Percentiles rank a stretch among this genome's conserved stretches.
Evolutionary conservation across 2,888 invertebrate genomes (phyloP).

Genomic region (Myopa tessellatipennis): DNA sequence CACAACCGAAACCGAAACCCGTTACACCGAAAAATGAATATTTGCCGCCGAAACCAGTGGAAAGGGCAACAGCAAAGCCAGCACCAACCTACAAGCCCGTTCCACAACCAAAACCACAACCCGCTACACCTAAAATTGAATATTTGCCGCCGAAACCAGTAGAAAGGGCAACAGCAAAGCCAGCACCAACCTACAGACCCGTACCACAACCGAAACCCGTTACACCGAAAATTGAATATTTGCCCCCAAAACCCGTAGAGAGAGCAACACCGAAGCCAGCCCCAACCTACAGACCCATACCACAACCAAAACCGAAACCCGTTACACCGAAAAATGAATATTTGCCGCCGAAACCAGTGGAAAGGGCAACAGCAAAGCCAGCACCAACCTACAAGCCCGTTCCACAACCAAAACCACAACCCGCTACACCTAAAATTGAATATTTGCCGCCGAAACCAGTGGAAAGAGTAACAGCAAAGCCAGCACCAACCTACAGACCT

Average conservation of each 20-base stretch:
- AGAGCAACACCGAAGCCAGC: conserved; percentile 37
- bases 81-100: conserved; percentile 36
- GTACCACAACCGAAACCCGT: too few relatives aligned
- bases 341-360: conserved; percentile 38
- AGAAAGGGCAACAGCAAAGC: conserved; percentile 17
- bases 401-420: conserved; percentile 28
- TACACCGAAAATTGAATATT: too few relatives aligned
- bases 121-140: conserved; percentile 30
- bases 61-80: conserved; percentile 32
- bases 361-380: not conserved
- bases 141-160: conserved; percentile 41
- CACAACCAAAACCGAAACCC: conserved; percentile 23
- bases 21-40: conserved; percentile 42
- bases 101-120: conserved; percentile 32
- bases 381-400: not conserved
- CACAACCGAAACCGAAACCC: conserved; percentile 39
- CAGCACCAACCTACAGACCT: conserved; percentile 23
- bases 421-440: conserved; percentile 37
- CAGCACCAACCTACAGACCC: not conserved
- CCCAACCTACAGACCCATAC: too few relatives aligned
- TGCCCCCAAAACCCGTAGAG: conserved; percentile 41
- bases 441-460: conserved; percentile 46
- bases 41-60: conserved; percentile 43
- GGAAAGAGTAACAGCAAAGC: conserved; percentile 27
- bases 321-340: conserved; percentile 37